A percentile compares a stretch with the other conserved stretches of the same genome.
phyloP scores from a whole-genome alignment of 2,113 vertebrate genomes.

The Caretta caretta region DNA sequence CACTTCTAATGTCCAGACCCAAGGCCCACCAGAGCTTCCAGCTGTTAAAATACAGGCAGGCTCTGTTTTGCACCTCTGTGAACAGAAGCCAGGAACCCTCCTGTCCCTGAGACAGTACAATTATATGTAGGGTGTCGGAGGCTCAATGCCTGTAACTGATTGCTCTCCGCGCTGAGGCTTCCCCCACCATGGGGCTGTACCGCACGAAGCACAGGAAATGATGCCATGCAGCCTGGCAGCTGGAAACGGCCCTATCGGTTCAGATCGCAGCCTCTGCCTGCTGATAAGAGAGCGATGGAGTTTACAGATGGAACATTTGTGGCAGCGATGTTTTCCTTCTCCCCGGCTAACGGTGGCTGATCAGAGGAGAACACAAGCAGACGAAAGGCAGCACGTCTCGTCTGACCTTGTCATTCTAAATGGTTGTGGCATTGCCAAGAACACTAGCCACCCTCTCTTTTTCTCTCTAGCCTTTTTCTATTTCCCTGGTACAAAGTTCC shows the following conservation, averaged over 20 bases:
- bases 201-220: background rate
- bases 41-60: background rate
- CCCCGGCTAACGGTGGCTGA: slow-evolving; percentile 10
- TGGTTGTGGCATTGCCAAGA: slow-evolving; percentile 57
- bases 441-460: background rate
- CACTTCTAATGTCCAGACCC: background rate
- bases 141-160: background rate
- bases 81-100: background rate
- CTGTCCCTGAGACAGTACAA: background rate
- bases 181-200: fast-evolving
- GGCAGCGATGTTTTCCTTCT: slow-evolving; percentile 36
- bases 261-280: background rate
- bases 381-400: slow-evolving; percentile 14
- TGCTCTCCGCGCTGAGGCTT: background rate
- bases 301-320: slow-evolving; percentile 25
- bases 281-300: background rate
- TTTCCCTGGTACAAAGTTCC: slow-evolving; percentile 33
- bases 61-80: background rate
- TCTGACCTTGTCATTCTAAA: slow-evolving; percentile 68
- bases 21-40: background rate
- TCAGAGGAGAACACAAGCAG: slow-evolving; percentile 47
- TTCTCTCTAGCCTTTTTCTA: background rate
- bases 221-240: slow-evolving; percentile 17
- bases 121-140: fast-evolving
- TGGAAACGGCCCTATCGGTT: background rate